Percentiles rank a stretch among this genome's conserved stretches.
Conservation (phyloP, 2,113 vertebrate species). For the Trogon surrucura region DNA sequence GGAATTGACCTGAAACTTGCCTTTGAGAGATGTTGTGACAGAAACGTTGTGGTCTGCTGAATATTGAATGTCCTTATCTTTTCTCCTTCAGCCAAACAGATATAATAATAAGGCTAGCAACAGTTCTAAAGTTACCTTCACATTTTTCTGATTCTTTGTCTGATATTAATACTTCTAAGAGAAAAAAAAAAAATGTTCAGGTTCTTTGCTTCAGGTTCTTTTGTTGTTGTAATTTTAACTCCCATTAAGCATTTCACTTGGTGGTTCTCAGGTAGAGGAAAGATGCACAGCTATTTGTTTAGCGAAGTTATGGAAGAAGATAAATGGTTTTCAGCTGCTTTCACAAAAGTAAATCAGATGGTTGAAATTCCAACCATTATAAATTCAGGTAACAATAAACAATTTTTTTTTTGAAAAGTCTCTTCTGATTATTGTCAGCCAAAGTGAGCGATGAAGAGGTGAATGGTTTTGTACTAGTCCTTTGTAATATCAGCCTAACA, state of each 20-base stretch:
- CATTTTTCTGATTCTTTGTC: not conserved
- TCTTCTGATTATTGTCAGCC: not conserved
- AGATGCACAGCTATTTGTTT: not conserved
- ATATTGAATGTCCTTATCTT: not conserved
- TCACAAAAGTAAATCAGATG: not conserved
- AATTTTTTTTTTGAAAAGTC: not conserved
- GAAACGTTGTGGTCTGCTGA: not conserved
- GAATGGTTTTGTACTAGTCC: not conserved
- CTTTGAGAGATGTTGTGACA: not conserved
- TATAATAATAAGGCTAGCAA: not conserved
- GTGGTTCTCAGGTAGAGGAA: not conserved
- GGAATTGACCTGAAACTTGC: not conserved
- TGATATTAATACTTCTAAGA: not conserved
- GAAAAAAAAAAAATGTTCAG: not conserved
- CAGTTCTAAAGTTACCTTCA: not conserved
- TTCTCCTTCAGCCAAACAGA: not conserved
- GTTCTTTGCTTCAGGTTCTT: not conserved
- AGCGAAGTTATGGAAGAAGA: not conserved
- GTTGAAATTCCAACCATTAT: not conserved
- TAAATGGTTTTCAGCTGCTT: not conserved
- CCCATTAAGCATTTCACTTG: not conserved
- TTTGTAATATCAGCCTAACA: not conserved
- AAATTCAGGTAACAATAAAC: not conserved
- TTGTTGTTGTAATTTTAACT: not conserved
- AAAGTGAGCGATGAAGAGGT: not conserved